These are phyloP conservation scores for Taeniopygia guttata DNA, from an alignment of 2,797 vertebrate genomes.

Conservation along the genomic window DNA sequence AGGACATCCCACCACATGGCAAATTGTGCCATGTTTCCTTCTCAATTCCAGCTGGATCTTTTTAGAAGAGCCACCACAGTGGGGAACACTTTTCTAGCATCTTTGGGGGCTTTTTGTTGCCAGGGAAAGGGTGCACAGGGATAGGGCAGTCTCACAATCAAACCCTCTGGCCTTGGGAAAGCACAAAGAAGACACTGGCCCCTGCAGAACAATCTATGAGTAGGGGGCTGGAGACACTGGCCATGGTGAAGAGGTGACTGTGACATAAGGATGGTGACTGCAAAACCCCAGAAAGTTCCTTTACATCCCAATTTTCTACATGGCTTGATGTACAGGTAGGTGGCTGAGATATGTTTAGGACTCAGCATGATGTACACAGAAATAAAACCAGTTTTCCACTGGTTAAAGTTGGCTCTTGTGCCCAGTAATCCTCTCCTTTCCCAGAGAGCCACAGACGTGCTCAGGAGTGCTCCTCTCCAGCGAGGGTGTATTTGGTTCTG, in stretches of 20 bases:
- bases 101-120: neutral
- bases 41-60: neutral
- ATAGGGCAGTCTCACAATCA: neutral
- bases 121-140: neutral
- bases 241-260: neutral
- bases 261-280: neutral
- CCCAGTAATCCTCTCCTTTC: neutral
- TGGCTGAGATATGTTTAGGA: neutral
- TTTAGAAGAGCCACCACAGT: neutral
- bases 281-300: neutral
- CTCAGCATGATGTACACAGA: neutral
- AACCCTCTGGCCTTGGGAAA: neutral
- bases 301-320: neutral
- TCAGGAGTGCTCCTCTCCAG: neutral
- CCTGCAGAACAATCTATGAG: neutral
- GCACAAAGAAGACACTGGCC: neutral
- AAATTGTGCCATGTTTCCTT: rapidly evolving
- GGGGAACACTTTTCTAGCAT: neutral
- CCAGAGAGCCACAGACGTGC: rapidly evolving
- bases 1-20: neutral
- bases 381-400: neutral
- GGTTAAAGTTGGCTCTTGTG: neutral
- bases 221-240: neutral
- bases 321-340: neutral
- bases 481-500: neutral